Evolutionary conservation across 2,113 vertebrate species (phyloP).

Genomic region (Lipophrys pholis): DNA sequence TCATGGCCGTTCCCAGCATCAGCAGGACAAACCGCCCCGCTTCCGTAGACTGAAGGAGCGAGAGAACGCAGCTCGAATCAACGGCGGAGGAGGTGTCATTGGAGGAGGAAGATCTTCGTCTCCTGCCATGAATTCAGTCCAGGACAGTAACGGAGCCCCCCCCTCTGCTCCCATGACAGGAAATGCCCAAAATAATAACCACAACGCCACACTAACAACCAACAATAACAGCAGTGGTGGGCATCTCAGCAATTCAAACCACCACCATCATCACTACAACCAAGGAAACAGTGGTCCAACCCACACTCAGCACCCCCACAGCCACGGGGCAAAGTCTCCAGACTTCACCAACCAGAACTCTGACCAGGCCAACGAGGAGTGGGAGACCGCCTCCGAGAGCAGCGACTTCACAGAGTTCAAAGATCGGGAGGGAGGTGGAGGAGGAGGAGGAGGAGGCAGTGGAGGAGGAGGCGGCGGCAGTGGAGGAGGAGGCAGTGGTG

Average conservation of each 20-base stretch:
- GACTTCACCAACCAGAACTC: conserved; percentile 96
- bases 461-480: conserved; percentile 68
- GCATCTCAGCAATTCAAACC: conserved; percentile 73
- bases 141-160: conserved; percentile 73
- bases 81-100: conserved; percentile 79
- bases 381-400: conserved; percentile 95
- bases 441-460: conserved; percentile 73
- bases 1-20: conserved; percentile 89
- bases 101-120: conserved; percentile 73
- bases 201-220: conserved; percentile 64
- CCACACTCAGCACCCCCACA: conserved; percentile 81
- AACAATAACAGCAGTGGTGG: conserved; percentile 66
- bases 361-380: conserved; percentile 94
- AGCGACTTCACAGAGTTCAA: conserved; percentile 93
- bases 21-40: conserved; percentile 93
- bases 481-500: conserved; percentile 31
- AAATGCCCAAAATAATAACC: conserved; percentile 73
- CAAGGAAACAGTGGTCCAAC: conserved; percentile 67
- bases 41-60: conserved; percentile 93
- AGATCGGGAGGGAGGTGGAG: conserved; percentile 79
- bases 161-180: conserved; percentile 47
- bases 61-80: conserved; percentile 88
- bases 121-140: conserved; percentile 72
- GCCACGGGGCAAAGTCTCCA: conserved; percentile 90
- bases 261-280: conserved; percentile 82